These are phyloP conservation scores for Malurus elegans DNA, from an alignment of 2,113 vertebrate species.

Conservation along the genomic window DNA sequence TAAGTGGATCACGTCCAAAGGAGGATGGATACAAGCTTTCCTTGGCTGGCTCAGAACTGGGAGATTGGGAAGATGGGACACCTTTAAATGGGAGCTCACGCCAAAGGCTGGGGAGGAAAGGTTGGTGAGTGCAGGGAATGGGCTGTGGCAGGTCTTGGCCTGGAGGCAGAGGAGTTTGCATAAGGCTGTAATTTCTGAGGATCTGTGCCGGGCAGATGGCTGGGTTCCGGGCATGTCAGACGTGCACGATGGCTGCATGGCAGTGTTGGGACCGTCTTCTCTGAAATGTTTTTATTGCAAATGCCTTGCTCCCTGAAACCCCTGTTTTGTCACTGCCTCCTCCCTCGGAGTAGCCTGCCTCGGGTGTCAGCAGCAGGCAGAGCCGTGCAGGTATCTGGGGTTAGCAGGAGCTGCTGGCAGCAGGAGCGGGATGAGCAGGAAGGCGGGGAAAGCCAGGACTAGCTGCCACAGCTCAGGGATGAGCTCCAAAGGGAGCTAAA, in stretches of 20 bases:
- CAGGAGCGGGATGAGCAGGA: not conserved
- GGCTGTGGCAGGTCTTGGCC: constrained; percentile 8
- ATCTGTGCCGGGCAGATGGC: constrained; percentile 18
- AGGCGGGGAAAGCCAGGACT: not conserved
- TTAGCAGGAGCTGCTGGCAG: not conserved
- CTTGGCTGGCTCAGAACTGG: not conserved
- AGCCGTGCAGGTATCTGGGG: not conserved
- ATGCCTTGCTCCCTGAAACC: not conserved
- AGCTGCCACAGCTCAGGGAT: not conserved
- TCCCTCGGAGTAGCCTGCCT: not conserved
- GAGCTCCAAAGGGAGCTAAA: not conserved
- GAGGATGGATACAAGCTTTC: not conserved
- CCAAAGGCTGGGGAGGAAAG: not conserved
- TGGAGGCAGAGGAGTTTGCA: not conserved
- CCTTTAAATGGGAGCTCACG: not conserved
- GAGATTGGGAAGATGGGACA: not conserved
- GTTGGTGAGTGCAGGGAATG: not conserved
- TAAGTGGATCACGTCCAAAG: not conserved
- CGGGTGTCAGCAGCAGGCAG: not conserved
- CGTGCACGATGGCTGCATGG: not conserved
- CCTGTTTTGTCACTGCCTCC: not conserved
- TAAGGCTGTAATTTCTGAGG: constrained; percentile 20
- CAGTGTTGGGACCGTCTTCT: not conserved
- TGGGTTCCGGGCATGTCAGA: not conserved
- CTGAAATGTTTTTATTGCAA: not conserved